phyloP scores from a whole-genome alignment of 2,888 invertebrate genomes.

The Axea sp. region DNA sequence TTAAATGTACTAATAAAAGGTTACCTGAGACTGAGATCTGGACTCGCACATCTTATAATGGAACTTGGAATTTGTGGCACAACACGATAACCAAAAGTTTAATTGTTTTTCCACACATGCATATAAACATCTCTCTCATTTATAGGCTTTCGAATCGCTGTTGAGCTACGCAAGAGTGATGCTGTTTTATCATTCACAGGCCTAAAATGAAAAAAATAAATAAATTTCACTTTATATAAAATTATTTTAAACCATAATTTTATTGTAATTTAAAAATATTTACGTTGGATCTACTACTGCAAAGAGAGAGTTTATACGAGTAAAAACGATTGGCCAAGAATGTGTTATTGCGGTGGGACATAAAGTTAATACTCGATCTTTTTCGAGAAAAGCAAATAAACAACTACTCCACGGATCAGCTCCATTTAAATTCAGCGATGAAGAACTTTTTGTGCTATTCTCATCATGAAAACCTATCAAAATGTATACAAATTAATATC shows the following conservation, averaged over 20 bases:
- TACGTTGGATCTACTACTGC: constrained; percentile 96
- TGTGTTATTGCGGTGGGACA: constrained; percentile 93
- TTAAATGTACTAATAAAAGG: constrained; percentile 18
- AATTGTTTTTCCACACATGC: constrained; percentile 98
- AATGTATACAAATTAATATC: neutral
- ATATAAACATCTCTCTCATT: constrained; percentile 97
- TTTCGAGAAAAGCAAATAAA: constrained; percentile 92
- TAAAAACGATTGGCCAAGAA: constrained; percentile 97
- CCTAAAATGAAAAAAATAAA: constrained; percentile 79
- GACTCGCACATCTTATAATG: constrained; percentile 93
- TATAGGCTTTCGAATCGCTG: constrained; percentile 92
- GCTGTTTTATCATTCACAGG: constrained; percentile 98
- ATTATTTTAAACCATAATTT: no score
- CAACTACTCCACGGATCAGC: constrained; percentile 96
- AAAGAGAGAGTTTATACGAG: constrained; percentile 93
- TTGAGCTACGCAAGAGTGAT: constrained; percentile 92
- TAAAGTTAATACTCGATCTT: constrained; percentile 88
- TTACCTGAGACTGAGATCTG: constrained; percentile 94
- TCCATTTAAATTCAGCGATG: constrained; percentile 81
- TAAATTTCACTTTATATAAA: no score
- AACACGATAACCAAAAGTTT: constrained; percentile 96
- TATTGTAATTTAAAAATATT: no score
- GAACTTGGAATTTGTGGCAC: constrained; percentile 95
- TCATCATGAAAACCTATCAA: constrained; percentile 80
- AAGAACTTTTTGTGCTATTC: constrained; percentile 80